phyloP scores from a whole-genome alignment of 2,797 vertebrate species.

The Mus spretus region DNA sequence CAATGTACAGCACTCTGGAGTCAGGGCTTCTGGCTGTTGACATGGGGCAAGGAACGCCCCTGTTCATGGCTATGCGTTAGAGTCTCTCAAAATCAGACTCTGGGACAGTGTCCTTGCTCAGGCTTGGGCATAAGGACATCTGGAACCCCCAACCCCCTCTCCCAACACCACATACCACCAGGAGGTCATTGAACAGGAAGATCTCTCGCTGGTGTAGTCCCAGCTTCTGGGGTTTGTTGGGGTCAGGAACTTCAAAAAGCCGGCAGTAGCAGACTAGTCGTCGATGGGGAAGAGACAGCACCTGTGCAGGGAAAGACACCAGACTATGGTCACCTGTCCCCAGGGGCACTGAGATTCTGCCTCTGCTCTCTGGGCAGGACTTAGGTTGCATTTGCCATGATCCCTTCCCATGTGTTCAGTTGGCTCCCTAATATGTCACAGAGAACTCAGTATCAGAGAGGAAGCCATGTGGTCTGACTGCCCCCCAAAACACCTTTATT shows the following conservation, averaged over 20 bases:
- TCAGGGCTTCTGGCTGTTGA: neutral
- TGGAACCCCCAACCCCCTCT: too few relatives aligned
- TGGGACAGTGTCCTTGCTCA: neutral
- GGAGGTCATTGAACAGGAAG: constrained; percentile 98
- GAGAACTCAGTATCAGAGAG: neutral
- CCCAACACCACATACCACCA: constrained; percentile 92
- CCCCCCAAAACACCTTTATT: neutral
- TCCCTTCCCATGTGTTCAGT: neutral
- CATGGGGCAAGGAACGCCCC: neutral
- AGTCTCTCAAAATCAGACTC: neutral
- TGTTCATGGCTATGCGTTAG: neutral
- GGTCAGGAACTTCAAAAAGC: constrained; percentile 98
- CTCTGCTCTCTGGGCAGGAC: neutral
- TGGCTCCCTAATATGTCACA: neutral
- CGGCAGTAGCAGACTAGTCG: constrained; percentile 98
- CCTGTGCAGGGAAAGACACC: constrained; percentile 87
- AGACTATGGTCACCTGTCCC: neutral
- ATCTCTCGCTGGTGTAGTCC: constrained; percentile 98
- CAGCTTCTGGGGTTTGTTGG: constrained; percentile 98
- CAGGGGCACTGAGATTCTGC: neutral
- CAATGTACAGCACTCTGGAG: neutral
- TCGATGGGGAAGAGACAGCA: constrained; percentile 96
- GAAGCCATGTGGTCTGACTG: neutral
- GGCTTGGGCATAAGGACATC: neutral
- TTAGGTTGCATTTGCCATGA: neutral